These are phyloP conservation scores for Caenorhabditis sp. DNA, from an alignment of 2,888 invertebrate species.

Conservation along the genomic window DNA sequence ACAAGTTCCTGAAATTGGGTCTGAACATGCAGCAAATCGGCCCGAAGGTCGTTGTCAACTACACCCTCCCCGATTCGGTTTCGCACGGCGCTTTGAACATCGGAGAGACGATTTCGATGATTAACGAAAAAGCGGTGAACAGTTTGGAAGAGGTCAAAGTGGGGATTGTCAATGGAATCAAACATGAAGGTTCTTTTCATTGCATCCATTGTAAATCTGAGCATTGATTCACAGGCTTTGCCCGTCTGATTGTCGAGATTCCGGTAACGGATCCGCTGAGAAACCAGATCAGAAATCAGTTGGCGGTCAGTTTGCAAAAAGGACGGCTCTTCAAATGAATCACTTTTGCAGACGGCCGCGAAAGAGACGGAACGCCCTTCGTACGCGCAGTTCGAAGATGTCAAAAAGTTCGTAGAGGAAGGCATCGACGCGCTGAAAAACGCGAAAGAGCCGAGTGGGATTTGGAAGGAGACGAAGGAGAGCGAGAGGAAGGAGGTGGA, in stretches of 20 bases:
- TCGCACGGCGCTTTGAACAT: constrained; percentile 25
- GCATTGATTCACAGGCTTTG: too few species aligned
- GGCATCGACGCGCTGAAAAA: constrained; percentile 18
- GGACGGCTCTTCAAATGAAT: background rate
- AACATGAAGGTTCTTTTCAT: background rate
- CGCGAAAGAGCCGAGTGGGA: too few species aligned
- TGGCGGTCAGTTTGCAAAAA: constrained; percentile 9
- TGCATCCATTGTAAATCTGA: too few species aligned
- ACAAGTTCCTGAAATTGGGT: constrained; percentile 26
- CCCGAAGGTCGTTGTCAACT: constrained; percentile 17
- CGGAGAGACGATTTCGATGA: constrained; percentile 28
- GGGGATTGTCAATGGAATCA: constrained; percentile 11
- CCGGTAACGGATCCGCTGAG: constrained; percentile 23
- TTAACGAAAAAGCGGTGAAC: constrained; percentile 2
- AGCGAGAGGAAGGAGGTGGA: too few species aligned
- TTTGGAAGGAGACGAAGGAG: too few species aligned
- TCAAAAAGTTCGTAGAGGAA: constrained; percentile 10
- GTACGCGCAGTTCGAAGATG: constrained; percentile 4
- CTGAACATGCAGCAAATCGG: constrained; percentile 19
- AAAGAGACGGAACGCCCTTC: constrained; percentile 6
- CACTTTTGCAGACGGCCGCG: background rate
- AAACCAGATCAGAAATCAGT: constrained; percentile 26
- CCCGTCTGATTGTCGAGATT: constrained; percentile 17
- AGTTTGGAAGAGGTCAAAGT: constrained; percentile 9
- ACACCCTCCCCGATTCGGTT: constrained; percentile 26